These are phyloP conservation scores for Drosophila conformis DNA, from an alignment of 2,888 invertebrate genomes.

Conservation along the genomic window DNA sequence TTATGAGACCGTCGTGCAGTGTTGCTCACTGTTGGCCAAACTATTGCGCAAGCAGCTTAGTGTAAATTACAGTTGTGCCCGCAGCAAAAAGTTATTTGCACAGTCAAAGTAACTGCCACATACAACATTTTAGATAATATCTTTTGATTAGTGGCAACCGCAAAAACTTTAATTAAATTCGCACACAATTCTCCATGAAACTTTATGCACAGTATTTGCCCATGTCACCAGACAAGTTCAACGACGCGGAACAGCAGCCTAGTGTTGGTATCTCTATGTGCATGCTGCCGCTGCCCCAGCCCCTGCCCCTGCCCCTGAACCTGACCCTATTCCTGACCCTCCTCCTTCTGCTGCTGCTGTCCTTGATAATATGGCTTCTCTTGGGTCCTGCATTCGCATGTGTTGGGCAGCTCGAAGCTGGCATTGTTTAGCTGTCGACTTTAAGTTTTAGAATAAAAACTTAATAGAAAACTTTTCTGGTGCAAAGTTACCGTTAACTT, in stretches of 20 bases:
- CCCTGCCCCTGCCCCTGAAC: background rate
- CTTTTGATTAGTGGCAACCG: slow-evolving; percentile 81
- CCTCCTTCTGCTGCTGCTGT: background rate
- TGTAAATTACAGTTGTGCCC: slow-evolving; percentile 52
- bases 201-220: slow-evolving; percentile 75
- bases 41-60: slow-evolving; percentile 48
- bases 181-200: slow-evolving; percentile 70
- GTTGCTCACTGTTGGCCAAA: slow-evolving; percentile 14
- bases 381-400: slow-evolving; percentile 54
- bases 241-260: slow-evolving; percentile 54
- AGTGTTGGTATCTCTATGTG: slow-evolving; percentile 19
- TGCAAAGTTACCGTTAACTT: slow-evolving; percentile 67
- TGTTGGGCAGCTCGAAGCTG: slow-evolving; percentile 42
- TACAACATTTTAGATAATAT: slow-evolving; percentile 73
- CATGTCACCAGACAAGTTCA: slow-evolving; percentile 78
- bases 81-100: slow-evolving; percentile 51
- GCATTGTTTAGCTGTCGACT: slow-evolving; percentile 62
- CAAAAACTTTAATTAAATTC: slow-evolving; percentile 80
- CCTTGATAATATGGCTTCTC: slow-evolving; percentile 1
- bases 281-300: background rate
- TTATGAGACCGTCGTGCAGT: slow-evolving; percentile 54
- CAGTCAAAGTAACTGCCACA: slow-evolving; percentile 49
- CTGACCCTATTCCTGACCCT: background rate
- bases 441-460: slow-evolving; percentile 68
- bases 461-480: slow-evolving; percentile 61